Percentiles rank a stretch among this genome's conserved stretches.
phyloP scores from a whole-genome alignment of 1,140 invertebrate genomes.

The Drosophila eugracilis region DNA sequence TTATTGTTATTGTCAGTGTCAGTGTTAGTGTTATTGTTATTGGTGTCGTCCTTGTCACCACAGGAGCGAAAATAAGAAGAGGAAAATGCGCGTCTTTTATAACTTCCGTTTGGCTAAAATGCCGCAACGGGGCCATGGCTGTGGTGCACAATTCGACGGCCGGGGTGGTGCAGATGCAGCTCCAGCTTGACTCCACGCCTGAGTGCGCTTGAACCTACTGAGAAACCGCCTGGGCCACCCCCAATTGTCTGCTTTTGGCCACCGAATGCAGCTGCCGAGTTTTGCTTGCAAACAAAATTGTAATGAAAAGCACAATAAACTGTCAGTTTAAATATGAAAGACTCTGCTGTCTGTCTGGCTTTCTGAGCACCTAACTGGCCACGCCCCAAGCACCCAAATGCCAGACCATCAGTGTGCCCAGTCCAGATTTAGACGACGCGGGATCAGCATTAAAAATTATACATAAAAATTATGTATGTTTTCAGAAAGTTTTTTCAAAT shows the following conservation, averaged over 20 bases:
- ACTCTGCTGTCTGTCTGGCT: slow-evolving; percentile 18
- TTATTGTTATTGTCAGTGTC: slow-evolving; percentile 59
- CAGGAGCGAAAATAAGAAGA: slow-evolving; percentile 12
- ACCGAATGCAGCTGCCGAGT: slow-evolving; percentile 15
- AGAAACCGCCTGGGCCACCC: background rate
- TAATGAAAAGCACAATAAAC: slow-evolving; percentile 82
- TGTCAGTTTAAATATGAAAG: slow-evolving; percentile 83
- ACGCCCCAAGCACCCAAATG: background rate
- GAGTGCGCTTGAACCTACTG: slow-evolving; percentile 43
- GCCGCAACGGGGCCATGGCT: slow-evolving; percentile 53
- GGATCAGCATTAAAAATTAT: too few relatives aligned
- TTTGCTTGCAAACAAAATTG: slow-evolving; percentile 69
- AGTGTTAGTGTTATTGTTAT: slow-evolving; percentile 55
- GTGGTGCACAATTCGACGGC: background rate
- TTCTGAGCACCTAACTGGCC: slow-evolving; percentile 3
- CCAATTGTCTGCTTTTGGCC: slow-evolving; percentile 17
- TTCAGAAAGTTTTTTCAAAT: too few relatives aligned
- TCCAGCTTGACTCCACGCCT: slow-evolving; percentile 46
- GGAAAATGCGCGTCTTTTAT: slow-evolving; percentile 78
- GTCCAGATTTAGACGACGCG: too few relatives aligned
- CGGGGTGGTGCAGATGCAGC: slow-evolving; percentile 16
- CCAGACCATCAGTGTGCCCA: background rate
- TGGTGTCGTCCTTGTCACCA: slow-evolving; percentile 49
- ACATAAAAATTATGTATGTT: too few relatives aligned
- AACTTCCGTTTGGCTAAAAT: slow-evolving; percentile 80